A percentile compares a stretch with the other conserved stretches of the same genome.
Evolutionary conservation across 2,113 vertebrate species (phyloP).

Genomic region (Himantopus leucocephalus): DNA sequence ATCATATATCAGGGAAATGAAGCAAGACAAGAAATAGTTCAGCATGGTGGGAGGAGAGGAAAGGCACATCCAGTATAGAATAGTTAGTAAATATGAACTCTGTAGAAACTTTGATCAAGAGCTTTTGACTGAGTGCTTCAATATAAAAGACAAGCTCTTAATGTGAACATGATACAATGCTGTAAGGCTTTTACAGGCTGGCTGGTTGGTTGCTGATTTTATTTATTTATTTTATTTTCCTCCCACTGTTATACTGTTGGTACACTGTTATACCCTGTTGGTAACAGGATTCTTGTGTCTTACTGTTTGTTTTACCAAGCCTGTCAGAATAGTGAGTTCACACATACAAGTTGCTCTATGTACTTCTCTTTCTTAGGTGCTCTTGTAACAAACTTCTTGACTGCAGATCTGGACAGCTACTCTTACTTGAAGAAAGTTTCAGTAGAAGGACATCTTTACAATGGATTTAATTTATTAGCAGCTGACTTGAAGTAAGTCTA

Average conservation of each 20-base stretch:
- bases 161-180: background rate
- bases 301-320: background rate
- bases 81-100: background rate
- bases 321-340: background rate
- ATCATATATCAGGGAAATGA: background rate
- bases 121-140: background rate
- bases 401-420: slow-evolving; percentile 85
- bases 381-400: slow-evolving; percentile 91
- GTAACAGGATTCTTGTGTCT: background rate
- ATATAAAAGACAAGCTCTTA: background rate
- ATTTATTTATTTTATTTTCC: too few species aligned
- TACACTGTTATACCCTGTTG: background rate
- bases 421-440: slow-evolving; percentile 94
- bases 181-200: background rate
- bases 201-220: background rate
- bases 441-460: slow-evolving; percentile 89
- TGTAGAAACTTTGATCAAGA: background rate
- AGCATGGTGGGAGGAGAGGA: background rate
- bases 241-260: background rate
- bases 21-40: background rate
- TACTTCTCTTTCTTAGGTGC: slow-evolving; percentile 76
- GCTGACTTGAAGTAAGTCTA: slow-evolving; percentile 91
- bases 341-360: background rate
- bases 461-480: slow-evolving; percentile 95
- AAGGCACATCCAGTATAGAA: background rate